phyloP scores from a whole-genome alignment of 2,888 invertebrate genomes.

The Athalia rosae region DNA sequence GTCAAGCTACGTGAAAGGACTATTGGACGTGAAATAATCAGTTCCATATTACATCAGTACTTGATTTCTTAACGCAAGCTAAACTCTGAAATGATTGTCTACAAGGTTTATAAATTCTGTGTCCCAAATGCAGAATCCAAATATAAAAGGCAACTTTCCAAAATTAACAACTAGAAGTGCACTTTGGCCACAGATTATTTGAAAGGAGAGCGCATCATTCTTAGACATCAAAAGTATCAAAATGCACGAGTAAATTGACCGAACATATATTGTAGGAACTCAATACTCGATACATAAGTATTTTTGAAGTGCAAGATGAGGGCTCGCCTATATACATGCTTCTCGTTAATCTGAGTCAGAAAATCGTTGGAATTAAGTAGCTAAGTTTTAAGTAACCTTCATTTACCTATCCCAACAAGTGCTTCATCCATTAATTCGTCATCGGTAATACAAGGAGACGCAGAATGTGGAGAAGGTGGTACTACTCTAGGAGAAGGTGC shows the following conservation, averaged over 20 bases:
- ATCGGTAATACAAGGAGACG: conserved; percentile 89
- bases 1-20: background rate
- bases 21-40: conserved; percentile 2
- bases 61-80: background rate
- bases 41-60: conserved; percentile 5
- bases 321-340: background rate
- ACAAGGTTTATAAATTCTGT: too few species aligned
- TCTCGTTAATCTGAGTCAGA: background rate
- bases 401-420: conserved; percentile 86
- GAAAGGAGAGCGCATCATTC: background rate
- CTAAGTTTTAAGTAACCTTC: conserved; percentile 70
- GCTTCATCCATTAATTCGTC: conserved; percentile 95
- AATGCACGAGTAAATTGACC: background rate
- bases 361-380: conserved; percentile 49
- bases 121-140: too few species aligned
- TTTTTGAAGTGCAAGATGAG: conserved; percentile 1
- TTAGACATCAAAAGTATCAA: background rate
- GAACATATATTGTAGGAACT: background rate
- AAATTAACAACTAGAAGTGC: conserved; percentile 16
- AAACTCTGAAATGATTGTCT: too few species aligned
- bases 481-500: conserved; percentile 82
- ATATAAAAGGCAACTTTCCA: too few species aligned
- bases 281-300: background rate
- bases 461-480: conserved; percentile 81
- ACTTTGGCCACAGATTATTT: conserved; percentile 25